Percentiles rank a stretch among this genome's conserved stretches.
Conservation (phyloP, 2,797 vertebrate species). For the Girardinus metallicus region DNA sequence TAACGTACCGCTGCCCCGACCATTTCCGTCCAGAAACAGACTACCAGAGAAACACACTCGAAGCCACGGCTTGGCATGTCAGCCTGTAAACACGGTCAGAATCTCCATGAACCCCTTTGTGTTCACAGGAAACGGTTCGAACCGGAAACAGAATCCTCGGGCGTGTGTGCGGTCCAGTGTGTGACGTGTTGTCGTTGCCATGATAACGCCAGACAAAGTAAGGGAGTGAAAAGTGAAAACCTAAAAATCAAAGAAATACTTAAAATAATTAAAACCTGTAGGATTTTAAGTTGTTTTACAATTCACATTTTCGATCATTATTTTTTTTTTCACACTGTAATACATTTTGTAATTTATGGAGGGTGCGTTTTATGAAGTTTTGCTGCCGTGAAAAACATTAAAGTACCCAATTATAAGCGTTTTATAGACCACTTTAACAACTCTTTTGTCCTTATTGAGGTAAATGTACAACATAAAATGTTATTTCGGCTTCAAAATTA, state of each 20-base stretch:
- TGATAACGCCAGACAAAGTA: slow-evolving; percentile 52
- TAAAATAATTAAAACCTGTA: not conserved
- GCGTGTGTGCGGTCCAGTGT: slow-evolving; percentile 42
- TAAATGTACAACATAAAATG: not conserved
- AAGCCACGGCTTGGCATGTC: not conserved
- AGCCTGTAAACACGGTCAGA: not conserved
- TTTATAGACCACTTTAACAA: not conserved
- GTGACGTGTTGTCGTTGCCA: slow-evolving; percentile 78
- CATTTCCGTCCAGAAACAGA: not conserved
- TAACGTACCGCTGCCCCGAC: not conserved
- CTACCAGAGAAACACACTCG: not conserved
- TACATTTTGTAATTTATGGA: not conserved
- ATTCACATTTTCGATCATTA: not conserved
- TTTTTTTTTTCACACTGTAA: not conserved
- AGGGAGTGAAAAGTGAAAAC: not conserved
- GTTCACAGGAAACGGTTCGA: slow-evolving; percentile 6
- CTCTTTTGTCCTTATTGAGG: not conserved
- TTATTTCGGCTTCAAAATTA: not conserved
- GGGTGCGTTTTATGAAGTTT: not conserved
- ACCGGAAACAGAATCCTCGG: slow-evolving; percentile 30
- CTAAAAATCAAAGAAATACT: not conserved
- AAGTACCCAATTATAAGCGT: not conserved
- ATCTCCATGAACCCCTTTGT: not conserved
- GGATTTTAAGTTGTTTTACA: not conserved
- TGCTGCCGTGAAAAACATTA: not conserved